These are phyloP conservation scores for Stegodyphus dumicola DNA, from an alignment of 1,140 invertebrate genomes.

Conservation along the genomic window DNA sequence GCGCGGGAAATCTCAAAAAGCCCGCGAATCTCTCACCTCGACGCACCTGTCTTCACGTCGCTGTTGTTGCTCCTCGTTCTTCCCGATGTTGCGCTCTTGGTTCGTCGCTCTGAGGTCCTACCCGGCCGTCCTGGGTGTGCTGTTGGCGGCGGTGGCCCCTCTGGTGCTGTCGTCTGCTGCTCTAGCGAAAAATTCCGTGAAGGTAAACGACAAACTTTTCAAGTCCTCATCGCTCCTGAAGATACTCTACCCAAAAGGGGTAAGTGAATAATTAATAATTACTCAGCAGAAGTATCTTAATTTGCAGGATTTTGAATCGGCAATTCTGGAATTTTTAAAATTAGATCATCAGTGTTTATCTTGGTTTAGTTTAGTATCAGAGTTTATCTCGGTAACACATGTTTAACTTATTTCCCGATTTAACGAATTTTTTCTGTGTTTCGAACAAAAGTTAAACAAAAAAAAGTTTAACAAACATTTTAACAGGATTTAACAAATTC, in stretches of 20 bases:
- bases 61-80: neutral
- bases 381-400: no score
- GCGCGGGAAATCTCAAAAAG: slow-evolving; percentile 61
- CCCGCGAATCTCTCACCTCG: slow-evolving; percentile 41
- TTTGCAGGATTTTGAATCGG: no score
- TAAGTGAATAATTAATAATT: slow-evolving; percentile 9
- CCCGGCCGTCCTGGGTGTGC: neutral
- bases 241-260: slow-evolving; percentile 35
- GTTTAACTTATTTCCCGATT: no score
- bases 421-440: no score
- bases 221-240: slow-evolving; percentile 38
- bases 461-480: no score
- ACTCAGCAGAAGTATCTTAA: no score
- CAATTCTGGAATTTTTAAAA: no score
- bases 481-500: no score
- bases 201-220: slow-evolving; percentile 26
- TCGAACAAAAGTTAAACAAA: no score
- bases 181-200: slow-evolving; percentile 15
- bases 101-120: neutral
- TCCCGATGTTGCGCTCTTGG: neutral
- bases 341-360: no score
- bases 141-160: slow-evolving; percentile 5
- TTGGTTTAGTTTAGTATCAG: no score
- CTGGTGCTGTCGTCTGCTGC: neutral
- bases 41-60: slow-evolving; percentile 25